Evolutionary conservation across 1,140 invertebrate species (phyloP).

Genomic region (Sycophaga agraensis): DNA sequence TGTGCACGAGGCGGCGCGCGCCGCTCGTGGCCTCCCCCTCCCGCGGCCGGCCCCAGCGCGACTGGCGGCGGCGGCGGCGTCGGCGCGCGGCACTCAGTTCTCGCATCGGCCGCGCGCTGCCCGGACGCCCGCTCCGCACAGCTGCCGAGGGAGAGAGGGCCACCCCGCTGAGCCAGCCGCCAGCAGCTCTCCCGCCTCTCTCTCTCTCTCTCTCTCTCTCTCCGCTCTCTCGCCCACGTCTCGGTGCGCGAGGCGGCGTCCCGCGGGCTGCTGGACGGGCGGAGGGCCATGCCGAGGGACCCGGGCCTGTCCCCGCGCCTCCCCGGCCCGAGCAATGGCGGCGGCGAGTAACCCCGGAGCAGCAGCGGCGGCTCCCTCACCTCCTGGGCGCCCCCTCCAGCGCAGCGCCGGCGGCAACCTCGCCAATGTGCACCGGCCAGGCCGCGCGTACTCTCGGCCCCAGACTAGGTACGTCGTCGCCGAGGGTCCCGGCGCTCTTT

Average conservation of each 20-base stretch:
- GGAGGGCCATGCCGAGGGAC: too few relatives aligned
- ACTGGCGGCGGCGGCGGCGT: constrained; percentile 15
- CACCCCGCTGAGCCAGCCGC: too few relatives aligned
- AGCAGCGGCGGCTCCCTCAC: not conserved
- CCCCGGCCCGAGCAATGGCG: constrained; percentile 5
- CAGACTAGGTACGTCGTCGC: constrained; percentile 26
- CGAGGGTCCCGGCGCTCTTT: too few relatives aligned
- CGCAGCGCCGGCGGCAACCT: constrained; percentile 10
- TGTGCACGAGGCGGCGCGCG: not conserved
- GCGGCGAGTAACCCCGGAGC: constrained; percentile 18
- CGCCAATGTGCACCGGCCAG: constrained; percentile 22
- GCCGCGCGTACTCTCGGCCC: constrained; percentile 12
- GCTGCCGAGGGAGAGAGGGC: too few relatives aligned
- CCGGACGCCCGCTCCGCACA: constrained; percentile 28
- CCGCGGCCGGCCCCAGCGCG: not conserved
- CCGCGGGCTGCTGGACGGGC: too few relatives aligned
- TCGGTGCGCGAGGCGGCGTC: too few relatives aligned
- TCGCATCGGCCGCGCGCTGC: constrained; percentile 39
- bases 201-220: constrained; percentile 1
- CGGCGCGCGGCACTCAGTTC: constrained; percentile 42
- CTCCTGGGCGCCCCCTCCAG: not conserved
- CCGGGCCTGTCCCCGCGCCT: too few relatives aligned
- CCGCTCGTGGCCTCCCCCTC: not conserved
- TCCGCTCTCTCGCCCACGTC: not conserved
- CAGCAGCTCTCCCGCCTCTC: not conserved